phyloP scores from a whole-genome alignment of 2,888 invertebrate species.

The Oasisia sp. region DNA sequence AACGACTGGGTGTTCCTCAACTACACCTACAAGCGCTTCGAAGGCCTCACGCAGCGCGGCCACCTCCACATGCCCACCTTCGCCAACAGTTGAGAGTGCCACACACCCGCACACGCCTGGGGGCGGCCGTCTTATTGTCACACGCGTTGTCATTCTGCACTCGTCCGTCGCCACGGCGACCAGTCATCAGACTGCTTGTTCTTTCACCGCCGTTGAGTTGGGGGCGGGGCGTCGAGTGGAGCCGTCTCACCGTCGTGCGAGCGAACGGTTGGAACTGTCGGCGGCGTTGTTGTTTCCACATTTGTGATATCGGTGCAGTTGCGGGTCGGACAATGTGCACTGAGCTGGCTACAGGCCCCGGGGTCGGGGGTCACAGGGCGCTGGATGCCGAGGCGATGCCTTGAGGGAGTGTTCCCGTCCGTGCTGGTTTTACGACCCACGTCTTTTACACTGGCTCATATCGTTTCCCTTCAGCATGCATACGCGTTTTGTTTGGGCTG shows the following conservation, averaged over 20 bases:
- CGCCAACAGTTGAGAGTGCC: not conserved
- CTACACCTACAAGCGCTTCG: constrained; percentile 99
- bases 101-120: not conserved
- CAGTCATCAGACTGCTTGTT: not conserved
- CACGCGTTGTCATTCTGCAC: not conserved
- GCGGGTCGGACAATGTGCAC: not conserved
- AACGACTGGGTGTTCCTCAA: constrained; percentile 99
- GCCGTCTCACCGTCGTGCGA: not conserved
- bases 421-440: not conserved
- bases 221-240: not conserved
- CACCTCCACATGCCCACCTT: constrained; percentile 26
- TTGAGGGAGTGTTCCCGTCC: constrained; percentile 6
- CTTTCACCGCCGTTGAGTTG: not conserved
- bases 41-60: constrained; percentile 92
- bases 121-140: not conserved
- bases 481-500: not conserved
- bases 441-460: constrained; percentile 14
- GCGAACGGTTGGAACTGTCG: not conserved
- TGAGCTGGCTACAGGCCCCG: not conserved
- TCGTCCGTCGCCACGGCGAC: not conserved
- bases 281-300: not conserved
- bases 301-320: constrained; percentile 17
- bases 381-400: not conserved
- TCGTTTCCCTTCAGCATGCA: not conserved
- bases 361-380: not conserved